A percentile compares a stretch with the other conserved stretches of the same genome.
These are phyloP conservation scores for Papilio polytes DNA, from an alignment of 1,140 invertebrate species.

Conservation along the genomic window DNA sequence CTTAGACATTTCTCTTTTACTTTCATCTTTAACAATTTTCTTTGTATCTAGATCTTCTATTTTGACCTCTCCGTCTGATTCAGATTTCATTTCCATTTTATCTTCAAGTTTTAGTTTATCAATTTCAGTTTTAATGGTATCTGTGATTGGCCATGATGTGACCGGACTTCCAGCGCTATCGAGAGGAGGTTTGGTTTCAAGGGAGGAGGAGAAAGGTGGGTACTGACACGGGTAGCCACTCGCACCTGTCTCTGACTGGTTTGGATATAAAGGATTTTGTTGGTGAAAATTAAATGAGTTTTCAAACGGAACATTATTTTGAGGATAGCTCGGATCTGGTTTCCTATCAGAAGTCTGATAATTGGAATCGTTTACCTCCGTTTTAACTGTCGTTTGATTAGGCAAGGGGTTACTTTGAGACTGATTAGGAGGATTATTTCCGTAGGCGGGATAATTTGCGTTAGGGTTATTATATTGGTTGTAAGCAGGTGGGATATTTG, in stretches of 20 bases:
- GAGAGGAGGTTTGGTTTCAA: conserved; percentile 73
- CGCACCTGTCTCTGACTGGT: conserved; percentile 47
- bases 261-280: conserved; percentile 58
- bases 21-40: conserved; percentile 84
- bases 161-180: conserved; percentile 71
- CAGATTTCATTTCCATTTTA: conserved; percentile 80
- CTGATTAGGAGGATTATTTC: conserved; percentile 55
- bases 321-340: conserved; percentile 55
- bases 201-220: conserved; percentile 56
- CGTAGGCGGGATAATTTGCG: conserved; percentile 69
- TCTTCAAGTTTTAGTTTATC: conserved; percentile 76
- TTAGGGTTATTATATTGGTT: conserved; percentile 73
- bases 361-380: conserved; percentile 54
- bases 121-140: conserved; percentile 74
- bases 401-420: conserved; percentile 46
- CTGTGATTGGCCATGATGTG: conserved; percentile 73
- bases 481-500: conserved; percentile 57
- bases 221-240: conserved; percentile 58
- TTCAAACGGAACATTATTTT: conserved; percentile 50
- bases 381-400: conserved; percentile 56
- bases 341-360: conserved; percentile 56
- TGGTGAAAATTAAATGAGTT: conserved; percentile 64
- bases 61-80: conserved; percentile 83
- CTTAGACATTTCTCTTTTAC: conserved; percentile 56
- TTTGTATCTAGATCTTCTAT: conserved; percentile 86